These are phyloP conservation scores for Cyclargus thomasi DNA, from an alignment of 1,140 invertebrate genomes.

Conservation along the genomic window DNA sequence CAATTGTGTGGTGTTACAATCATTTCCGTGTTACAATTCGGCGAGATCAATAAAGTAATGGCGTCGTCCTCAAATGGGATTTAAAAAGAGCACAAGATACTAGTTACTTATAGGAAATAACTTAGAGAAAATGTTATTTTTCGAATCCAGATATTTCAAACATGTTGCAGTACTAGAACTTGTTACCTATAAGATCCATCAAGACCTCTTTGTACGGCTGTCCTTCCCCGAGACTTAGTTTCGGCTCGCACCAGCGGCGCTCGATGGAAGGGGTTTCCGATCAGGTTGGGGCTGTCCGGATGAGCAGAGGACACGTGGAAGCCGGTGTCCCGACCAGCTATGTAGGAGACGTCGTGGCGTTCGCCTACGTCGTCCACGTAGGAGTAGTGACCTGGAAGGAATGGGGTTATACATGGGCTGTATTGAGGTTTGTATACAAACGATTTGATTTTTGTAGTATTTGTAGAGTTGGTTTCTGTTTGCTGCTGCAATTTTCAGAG, in stretches of 20 bases:
- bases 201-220: conserved; percentile 77
- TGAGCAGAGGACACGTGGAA: conserved; percentile 82
- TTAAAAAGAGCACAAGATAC: too few relatives aligned
- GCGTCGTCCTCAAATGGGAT: too few relatives aligned
- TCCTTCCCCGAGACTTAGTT: conserved; percentile 74
- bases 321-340: conserved; percentile 81
- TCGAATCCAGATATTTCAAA: too few relatives aligned
- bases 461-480: too few relatives aligned
- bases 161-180: neutral
- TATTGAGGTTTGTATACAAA: too few relatives aligned
- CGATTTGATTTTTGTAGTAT: too few relatives aligned
- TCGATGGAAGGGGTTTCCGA: conserved; percentile 75
- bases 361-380: conserved; percentile 83
- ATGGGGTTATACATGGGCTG: neutral
- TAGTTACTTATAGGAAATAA: too few relatives aligned
- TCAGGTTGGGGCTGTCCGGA: conserved; percentile 78
- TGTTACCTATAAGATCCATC: conserved; percentile 79
- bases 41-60: too few relatives aligned
- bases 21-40: too few relatives aligned
- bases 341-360: conserved; percentile 82
- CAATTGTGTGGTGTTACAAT: too few relatives aligned
- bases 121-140: too few relatives aligned
- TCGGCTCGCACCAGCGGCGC: conserved; percentile 72
- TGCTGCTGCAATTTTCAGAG: too few relatives aligned
- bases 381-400: conserved; percentile 76